A percentile compares a stretch with the other conserved stretches of the same genome.
Evolutionary conservation across 2,113 vertebrate genomes (phyloP).

Genomic region (Dipodomys merriami): DNA sequence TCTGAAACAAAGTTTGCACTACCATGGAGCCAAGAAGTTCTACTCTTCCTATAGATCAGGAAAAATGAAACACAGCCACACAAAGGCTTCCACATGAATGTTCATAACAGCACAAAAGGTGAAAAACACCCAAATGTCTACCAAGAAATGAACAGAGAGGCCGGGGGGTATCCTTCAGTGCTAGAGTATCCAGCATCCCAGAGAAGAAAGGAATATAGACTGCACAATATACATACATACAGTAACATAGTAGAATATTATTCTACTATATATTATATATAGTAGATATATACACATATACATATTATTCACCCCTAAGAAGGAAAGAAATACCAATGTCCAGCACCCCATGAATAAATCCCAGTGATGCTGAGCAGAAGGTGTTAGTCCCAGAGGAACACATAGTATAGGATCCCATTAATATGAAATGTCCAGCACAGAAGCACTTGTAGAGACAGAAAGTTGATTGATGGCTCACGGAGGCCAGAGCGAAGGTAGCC

Average conservation of each 20-base stretch:
- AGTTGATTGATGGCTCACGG: background rate
- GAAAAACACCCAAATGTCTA: background rate
- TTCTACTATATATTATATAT: no score
- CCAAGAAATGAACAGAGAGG: background rate
- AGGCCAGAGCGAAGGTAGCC: background rate
- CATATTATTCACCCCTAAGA: background rate
- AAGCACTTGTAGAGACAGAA: background rate
- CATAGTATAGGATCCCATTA: no score
- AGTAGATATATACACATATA: no score
- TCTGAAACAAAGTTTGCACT: background rate
- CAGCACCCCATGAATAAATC: no score
- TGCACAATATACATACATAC: fast-evolving
- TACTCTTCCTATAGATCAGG: background rate
- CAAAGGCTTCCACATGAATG: background rate
- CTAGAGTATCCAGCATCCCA: background rate
- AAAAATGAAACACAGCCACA: background rate
- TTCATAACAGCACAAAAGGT: background rate
- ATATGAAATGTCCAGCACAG: background rate
- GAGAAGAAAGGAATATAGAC: background rate
- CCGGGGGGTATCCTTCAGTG: no score
- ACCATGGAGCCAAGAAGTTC: background rate
- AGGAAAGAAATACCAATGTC: background rate
- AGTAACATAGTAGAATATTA: background rate
- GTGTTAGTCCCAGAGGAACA: background rate
- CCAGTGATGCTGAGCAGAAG: background rate